phyloP scores from a whole-genome alignment of 1,140 invertebrate species.

The Pogonognathellus flavescens region DNA sequence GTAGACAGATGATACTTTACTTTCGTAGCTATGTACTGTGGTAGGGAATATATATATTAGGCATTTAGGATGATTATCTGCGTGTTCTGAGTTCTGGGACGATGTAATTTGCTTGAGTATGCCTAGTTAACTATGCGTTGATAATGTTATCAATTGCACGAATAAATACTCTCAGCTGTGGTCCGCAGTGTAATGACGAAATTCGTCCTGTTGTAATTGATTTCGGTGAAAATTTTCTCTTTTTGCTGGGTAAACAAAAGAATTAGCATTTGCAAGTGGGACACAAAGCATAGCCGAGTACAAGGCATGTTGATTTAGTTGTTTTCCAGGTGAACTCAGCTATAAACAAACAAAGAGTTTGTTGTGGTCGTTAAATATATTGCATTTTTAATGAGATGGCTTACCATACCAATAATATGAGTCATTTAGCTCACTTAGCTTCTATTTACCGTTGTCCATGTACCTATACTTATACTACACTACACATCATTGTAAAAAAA shows the following conservation, averaged over 20 bases:
- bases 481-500: too few relatives aligned
- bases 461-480: too few relatives aligned
- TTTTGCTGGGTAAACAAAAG: slow-evolving; percentile 25
- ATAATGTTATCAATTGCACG: slow-evolving; percentile 30
- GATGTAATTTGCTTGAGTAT: background rate
- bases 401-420: background rate
- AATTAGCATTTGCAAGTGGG: background rate
- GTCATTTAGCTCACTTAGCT: slow-evolving; percentile 13
- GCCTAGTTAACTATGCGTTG: background rate
- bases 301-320: background rate
- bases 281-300: background rate
- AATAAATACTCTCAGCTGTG: slow-evolving; percentile 31
- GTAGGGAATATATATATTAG: too few relatives aligned
- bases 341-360: background rate
- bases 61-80: background rate
- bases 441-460: background rate
- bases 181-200: slow-evolving; percentile 21
- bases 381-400: slow-evolving; percentile 7
- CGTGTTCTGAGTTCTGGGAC: background rate
- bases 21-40: background rate
- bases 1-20: background rate
- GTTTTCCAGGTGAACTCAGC: slow-evolving; percentile 20
- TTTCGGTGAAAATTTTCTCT: slow-evolving; percentile 40
- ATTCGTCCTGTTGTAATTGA: slow-evolving; percentile 18
- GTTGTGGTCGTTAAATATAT: slow-evolving; percentile 1